Percentiles rank a stretch among this genome's conserved stretches.
Evolutionary conservation across 2,113 vertebrate genomes (phyloP).

Genomic region (Chionis minor): DNA sequence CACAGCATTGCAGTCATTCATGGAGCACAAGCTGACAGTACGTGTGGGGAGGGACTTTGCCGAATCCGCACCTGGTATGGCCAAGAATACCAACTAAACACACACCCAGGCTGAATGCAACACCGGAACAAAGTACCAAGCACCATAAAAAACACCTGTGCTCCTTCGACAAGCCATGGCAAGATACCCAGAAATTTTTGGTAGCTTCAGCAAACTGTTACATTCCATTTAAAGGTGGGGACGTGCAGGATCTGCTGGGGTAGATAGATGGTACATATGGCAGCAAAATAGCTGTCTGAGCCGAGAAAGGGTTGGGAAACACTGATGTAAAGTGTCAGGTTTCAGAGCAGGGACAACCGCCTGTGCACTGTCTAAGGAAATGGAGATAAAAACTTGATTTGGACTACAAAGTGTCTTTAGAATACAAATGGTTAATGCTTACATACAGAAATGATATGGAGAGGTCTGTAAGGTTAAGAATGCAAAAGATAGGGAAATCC

Average conservation of each 20-base stretch:
- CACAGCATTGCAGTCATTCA: background rate
- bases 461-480: background rate
- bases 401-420: background rate
- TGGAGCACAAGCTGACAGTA: background rate
- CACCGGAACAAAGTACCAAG: background rate
- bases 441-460: background rate
- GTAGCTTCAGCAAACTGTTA: background rate
- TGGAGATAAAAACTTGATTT: background rate
- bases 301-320: background rate
- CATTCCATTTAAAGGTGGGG: conserved; percentile 32
- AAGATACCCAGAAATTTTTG: background rate
- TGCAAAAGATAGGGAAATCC: background rate
- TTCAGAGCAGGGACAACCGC: background rate
- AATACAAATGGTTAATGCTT: background rate
- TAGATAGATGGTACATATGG: background rate
- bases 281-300: background rate
- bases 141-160: background rate
- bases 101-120: background rate
- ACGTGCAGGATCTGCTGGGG: background rate
- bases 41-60: background rate
- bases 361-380: background rate
- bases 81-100: background rate
- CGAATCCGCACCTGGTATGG: background rate
- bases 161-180: background rate
- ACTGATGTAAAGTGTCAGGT: background rate